These are phyloP conservation scores for Melipona quadrifasciata DNA, from an alignment of 1,140 invertebrate genomes.

Conservation along the genomic window DNA sequence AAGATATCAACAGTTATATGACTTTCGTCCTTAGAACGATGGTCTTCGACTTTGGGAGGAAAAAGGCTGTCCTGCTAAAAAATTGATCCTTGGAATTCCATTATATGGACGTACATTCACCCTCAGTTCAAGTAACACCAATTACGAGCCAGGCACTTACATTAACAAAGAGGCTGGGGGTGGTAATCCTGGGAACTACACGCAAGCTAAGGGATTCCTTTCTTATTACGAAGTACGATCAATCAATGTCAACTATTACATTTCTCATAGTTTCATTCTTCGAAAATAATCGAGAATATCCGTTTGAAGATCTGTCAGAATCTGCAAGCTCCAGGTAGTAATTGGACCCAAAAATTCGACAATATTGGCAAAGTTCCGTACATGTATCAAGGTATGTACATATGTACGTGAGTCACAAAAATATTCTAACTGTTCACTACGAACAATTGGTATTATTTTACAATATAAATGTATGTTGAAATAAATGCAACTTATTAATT, in stretches of 20 bases:
- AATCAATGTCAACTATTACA: constrained; percentile 3
- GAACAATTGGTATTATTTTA: too few species aligned
- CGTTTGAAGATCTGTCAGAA: constrained; percentile 88
- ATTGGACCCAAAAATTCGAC: constrained; percentile 93
- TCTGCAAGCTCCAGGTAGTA: constrained; percentile 84
- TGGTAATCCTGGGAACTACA: constrained; percentile 91
- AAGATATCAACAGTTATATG: too few species aligned
- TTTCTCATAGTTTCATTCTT: background rate
- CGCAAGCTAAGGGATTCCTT: constrained; percentile 91
- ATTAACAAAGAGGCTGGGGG: constrained; percentile 94
- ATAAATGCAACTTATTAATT: too few species aligned
- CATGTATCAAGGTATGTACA: constrained; percentile 87
- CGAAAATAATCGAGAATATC: constrained; percentile 33
- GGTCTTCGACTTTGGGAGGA: constrained; percentile 92
- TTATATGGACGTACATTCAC: constrained; percentile 94
- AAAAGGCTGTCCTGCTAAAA: constrained; percentile 92
- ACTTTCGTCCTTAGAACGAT: constrained; percentile 86
- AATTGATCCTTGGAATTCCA: constrained; percentile 93
- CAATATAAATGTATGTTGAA: too few species aligned
- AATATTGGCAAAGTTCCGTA: constrained; percentile 91
- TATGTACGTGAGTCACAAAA: background rate
- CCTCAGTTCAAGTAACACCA: constrained; percentile 89
- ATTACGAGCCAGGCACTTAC: constrained; percentile 91
- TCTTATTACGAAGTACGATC: constrained; percentile 91
- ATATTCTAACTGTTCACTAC: too few species aligned